Conservation (phyloP, 2,797 vertebrate species). For the Chromobotia macracanthus region DNA sequence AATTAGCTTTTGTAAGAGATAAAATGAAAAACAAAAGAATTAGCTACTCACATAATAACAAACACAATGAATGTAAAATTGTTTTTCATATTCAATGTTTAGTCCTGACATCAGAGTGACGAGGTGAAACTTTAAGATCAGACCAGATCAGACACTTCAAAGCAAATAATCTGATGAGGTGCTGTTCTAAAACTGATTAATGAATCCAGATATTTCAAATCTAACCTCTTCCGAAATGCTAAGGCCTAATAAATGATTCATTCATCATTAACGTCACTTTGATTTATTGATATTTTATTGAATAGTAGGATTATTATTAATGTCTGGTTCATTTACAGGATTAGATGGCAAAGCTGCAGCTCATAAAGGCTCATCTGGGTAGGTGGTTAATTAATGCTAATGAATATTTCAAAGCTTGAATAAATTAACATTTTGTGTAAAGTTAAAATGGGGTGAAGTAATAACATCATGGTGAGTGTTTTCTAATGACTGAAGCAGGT, state of each 20-base stretch:
- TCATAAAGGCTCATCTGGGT: conserved; percentile 53
- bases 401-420: conserved; percentile 79
- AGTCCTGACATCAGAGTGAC: not conserved
- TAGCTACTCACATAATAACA: too few relatives aligned
- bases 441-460: conserved; percentile 13
- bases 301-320: conserved; percentile 69
- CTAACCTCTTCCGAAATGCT: conserved; percentile 38
- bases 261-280: conserved; percentile 69
- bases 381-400: conserved; percentile 73
- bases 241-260: conserved; percentile 51
- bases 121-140: too few relatives aligned
- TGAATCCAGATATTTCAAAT: conserved; percentile 19
- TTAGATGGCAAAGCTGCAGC: conserved; percentile 64
- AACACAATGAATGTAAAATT: too few relatives aligned
- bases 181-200: not conserved
- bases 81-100: too few relatives aligned
- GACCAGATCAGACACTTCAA: not conserved
- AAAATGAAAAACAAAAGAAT: too few relatives aligned
- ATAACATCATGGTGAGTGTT: conserved; percentile 4
- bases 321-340: conserved; percentile 64
- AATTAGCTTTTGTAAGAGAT: too few relatives aligned
- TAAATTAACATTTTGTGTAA: conserved; percentile 78
- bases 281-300: conserved; percentile 80
- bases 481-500: conserved; percentile 25
- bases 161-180: conserved; percentile 1